Percentiles rank a stretch among this genome's conserved stretches.
These are phyloP conservation scores for Eonycteris spelaea DNA, from an alignment of 2,113 vertebrate species.

Conservation along the genomic window DNA sequence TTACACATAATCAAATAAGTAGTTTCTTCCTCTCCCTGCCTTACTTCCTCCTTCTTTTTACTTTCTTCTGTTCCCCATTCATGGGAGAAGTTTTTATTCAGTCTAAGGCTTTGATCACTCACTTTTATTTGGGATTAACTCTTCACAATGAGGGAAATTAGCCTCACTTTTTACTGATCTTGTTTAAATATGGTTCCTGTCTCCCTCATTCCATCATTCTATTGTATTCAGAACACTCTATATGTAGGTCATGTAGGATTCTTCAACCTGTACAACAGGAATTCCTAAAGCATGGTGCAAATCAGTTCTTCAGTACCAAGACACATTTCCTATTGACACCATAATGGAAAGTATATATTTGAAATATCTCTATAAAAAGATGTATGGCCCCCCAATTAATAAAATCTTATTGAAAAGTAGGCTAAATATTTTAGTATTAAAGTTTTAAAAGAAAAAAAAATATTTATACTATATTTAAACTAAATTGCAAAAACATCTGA, in stretches of 20 bases:
- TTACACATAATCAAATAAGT: not conserved
- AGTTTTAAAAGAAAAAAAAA: not conserved
- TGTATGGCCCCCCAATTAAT: not conserved
- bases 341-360: not conserved
- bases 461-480: not conserved
- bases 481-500: not conserved
- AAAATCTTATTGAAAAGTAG: not conserved
- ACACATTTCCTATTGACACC: not conserved
- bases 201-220: not conserved
- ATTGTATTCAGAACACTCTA: not conserved
- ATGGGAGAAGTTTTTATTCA: not conserved
- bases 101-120: not conserved
- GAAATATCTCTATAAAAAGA: not conserved
- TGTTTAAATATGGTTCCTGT: not conserved
- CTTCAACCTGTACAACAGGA: not conserved
- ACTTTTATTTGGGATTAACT: not conserved
- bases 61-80: not conserved
- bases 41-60: not conserved
- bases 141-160: not conserved
- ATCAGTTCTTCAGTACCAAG: not conserved
- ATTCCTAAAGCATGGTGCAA: not conserved
- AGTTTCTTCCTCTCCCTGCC: not conserved
- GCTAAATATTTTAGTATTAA: not conserved
- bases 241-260: not conserved
- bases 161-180: not conserved